phyloP scores from a whole-genome alignment of 2,888 invertebrate genomes.

The Asteroscopus sphinx region DNA sequence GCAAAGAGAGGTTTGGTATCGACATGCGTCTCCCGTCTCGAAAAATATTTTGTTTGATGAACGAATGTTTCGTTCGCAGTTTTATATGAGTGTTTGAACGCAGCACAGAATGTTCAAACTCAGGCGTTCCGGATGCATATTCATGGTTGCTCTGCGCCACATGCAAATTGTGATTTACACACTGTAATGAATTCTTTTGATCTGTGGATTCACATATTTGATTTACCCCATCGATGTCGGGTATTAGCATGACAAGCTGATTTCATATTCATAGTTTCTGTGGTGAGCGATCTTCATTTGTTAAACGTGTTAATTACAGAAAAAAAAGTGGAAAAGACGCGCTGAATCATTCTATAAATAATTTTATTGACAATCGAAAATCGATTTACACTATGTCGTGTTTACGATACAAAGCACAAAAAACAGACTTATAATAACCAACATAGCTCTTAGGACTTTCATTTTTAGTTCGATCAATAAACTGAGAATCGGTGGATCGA shows the following conservation, averaged over 20 bases:
- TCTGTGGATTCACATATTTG: slow-evolving; percentile 89
- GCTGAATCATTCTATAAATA: slow-evolving; percentile 1
- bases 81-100: slow-evolving; percentile 66
- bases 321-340: slow-evolving; percentile 36
- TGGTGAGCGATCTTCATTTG: slow-evolving; percentile 71
- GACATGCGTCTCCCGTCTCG: slow-evolving; percentile 22
- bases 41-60: slow-evolving; percentile 20
- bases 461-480: slow-evolving; percentile 57
- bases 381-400: slow-evolving; percentile 28
- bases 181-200: slow-evolving; percentile 90
- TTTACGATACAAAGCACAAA: slow-evolving; percentile 41
- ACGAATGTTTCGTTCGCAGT: slow-evolving; percentile 41
- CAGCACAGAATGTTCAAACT: slow-evolving; percentile 82
- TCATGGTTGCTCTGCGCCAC: slow-evolving; percentile 86
- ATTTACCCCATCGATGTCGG: slow-evolving; percentile 88
- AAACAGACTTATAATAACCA: slow-evolving; percentile 41
- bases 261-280: slow-evolving; percentile 88
- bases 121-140: slow-evolving; percentile 86
- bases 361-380: slow-evolving; percentile 35
- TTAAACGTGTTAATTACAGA: slow-evolving; percentile 66
- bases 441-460: slow-evolving; percentile 35
- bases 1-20: slow-evolving; percentile 29
- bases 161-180: slow-evolving; percentile 90
- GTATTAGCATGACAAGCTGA: slow-evolving; percentile 83
- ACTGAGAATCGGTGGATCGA: slow-evolving; percentile 64